phyloP scores from a whole-genome alignment of 2,113 vertebrate species.

The Poicephalus meyeri region DNA sequence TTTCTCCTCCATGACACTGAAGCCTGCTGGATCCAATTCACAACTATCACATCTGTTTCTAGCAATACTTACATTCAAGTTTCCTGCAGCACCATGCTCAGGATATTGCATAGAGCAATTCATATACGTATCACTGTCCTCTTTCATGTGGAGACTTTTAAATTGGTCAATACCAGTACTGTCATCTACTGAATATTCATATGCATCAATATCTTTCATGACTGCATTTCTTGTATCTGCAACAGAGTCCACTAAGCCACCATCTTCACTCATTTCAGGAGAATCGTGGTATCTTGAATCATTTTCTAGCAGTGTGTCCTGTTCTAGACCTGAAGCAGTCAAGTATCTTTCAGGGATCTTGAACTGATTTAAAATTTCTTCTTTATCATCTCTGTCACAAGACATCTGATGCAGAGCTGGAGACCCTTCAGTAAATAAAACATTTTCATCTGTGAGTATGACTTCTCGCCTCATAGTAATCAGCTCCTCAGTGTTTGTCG shows the following conservation, averaged over 20 bases:
- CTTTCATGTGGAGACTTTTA: background rate
- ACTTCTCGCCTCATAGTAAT: background rate
- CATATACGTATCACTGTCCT: background rate
- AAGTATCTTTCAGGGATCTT: constrained; percentile 51
- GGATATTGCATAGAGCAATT: background rate
- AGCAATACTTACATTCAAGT: background rate
- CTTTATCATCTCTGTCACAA: background rate
- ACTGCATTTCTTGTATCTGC: background rate
- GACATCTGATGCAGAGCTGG: background rate
- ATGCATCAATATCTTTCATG: background rate
- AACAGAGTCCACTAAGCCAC: background rate
- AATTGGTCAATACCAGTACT: background rate
- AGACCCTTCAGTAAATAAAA: background rate
- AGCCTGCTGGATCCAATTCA: background rate
- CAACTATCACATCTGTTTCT: background rate
- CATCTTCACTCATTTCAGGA: background rate
- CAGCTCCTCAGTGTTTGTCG: background rate
- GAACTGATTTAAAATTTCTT: background rate
- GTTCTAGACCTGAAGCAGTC: constrained; percentile 9
- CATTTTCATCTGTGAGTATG: background rate
- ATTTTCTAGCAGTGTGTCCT: background rate
- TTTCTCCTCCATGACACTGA: background rate
- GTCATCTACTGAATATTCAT: background rate
- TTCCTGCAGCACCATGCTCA: background rate
- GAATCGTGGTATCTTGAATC: background rate